phyloP scores from a whole-genome alignment of 1,140 invertebrate genomes.

The Sipha flava region DNA sequence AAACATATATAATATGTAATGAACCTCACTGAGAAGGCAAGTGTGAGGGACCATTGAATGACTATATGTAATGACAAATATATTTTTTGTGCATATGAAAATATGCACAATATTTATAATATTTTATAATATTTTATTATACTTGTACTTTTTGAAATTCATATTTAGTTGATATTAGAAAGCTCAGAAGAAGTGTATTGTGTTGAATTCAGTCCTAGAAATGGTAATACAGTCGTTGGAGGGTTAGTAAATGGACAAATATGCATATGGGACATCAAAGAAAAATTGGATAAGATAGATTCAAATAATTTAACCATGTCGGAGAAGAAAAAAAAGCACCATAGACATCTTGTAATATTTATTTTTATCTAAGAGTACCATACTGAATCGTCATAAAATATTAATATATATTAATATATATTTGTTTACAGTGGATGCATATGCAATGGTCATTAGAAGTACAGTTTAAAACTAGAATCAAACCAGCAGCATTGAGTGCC shows the following conservation, averaged over 20 bases:
- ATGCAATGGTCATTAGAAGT: constrained; percentile 2
- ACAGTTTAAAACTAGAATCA: constrained; percentile 1
- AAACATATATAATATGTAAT: background rate
- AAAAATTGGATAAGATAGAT: background rate
- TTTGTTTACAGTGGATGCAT: background rate
- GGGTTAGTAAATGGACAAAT: constrained; percentile 12
- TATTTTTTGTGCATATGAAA: too few relatives aligned
- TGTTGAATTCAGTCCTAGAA: constrained; percentile 6
- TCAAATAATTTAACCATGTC: background rate
- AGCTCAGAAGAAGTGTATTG: constrained; percentile 6
- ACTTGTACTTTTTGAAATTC: background rate
- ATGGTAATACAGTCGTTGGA: constrained; percentile 9
- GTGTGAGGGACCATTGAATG: too few relatives aligned
- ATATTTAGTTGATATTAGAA: background rate
- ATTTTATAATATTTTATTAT: background rate
- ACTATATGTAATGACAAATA: too few relatives aligned
- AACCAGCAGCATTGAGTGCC: background rate
- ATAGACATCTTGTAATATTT: background rate
- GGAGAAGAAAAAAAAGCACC: background rate
- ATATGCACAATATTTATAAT: too few relatives aligned
- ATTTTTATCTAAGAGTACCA: background rate
- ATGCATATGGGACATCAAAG: constrained; percentile 17
- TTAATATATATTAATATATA: background rate
- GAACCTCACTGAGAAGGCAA: too few relatives aligned
- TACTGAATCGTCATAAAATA: background rate